These are phyloP conservation scores for Drosophila nr. medialis DNA, from an alignment of 2,888 invertebrate species.

Conservation along the genomic window DNA sequence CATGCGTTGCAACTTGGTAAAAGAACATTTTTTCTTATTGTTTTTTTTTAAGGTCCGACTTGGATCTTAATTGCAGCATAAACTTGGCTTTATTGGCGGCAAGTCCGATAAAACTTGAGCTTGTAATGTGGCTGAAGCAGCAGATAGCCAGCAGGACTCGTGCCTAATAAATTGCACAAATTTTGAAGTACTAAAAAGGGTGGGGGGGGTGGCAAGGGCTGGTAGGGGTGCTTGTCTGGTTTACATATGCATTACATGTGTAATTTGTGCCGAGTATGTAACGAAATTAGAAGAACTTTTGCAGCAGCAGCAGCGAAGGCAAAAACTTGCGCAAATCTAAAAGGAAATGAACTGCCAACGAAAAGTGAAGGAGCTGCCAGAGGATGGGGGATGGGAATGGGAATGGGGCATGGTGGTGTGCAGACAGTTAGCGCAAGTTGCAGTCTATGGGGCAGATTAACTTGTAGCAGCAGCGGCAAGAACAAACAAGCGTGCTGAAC, in stretches of 20 bases:
- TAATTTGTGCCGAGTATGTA: slow-evolving; percentile 72
- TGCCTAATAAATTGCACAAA: slow-evolving; percentile 65
- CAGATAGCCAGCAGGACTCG: slow-evolving; percentile 19
- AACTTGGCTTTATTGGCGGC: slow-evolving; percentile 73
- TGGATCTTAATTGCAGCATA: slow-evolving; percentile 69
- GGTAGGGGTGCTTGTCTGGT: slow-evolving; percentile 8
- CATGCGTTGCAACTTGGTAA: neutral
- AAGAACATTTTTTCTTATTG: slow-evolving; percentile 23
- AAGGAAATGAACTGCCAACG: slow-evolving; percentile 55
- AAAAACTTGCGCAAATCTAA: slow-evolving; percentile 54
- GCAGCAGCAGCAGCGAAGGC: slow-evolving; percentile 22
- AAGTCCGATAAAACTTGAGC: slow-evolving; percentile 70
- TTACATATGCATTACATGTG: slow-evolving; percentile 79
- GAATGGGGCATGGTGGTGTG: neutral
- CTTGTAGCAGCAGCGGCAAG: slow-evolving; percentile 61
- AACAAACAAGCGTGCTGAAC: slow-evolving; percentile 53
- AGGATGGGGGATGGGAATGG: neutral
- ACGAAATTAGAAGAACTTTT: slow-evolving; percentile 78
- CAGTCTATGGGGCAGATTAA: slow-evolving; percentile 74
- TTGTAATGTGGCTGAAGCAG: slow-evolving; percentile 53
- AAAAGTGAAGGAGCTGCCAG: neutral
- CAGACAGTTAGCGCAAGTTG: slow-evolving; percentile 66
- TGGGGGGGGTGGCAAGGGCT: neutral
- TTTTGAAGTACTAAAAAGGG: neutral
- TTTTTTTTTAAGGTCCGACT: slow-evolving; percentile 42